phyloP scores from a whole-genome alignment of 2,113 vertebrate species.

The Nestor notabilis region DNA sequence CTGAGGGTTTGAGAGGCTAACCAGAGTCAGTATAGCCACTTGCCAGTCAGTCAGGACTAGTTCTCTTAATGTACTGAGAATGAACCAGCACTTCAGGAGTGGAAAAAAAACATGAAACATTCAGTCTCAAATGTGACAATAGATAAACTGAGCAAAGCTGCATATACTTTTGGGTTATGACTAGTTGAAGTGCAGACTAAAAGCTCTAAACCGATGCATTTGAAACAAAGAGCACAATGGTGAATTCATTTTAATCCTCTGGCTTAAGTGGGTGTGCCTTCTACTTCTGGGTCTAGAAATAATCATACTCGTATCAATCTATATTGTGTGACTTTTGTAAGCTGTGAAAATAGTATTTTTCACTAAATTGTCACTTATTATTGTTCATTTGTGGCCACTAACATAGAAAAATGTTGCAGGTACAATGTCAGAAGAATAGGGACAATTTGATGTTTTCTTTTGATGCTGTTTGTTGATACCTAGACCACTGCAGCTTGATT shows the following conservation, averaged over 20 bases:
- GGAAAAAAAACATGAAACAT: constrained; percentile 38
- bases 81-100: constrained; percentile 57
- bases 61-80: constrained; percentile 63
- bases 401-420: constrained; percentile 85
- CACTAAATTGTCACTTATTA: constrained; percentile 92
- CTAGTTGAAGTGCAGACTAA: constrained; percentile 65
- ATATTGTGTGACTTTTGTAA: constrained; percentile 85
- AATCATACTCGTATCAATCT: constrained; percentile 85
- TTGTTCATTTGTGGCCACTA: constrained; percentile 91
- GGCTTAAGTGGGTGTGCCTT: constrained; percentile 74
- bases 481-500: constrained; percentile 99
- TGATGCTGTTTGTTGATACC: constrained; percentile 99
- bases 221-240: constrained; percentile 71
- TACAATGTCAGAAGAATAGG: constrained; percentile 96
- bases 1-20: constrained; percentile 41
- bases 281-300: constrained; percentile 74
- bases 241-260: constrained; percentile 79
- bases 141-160: constrained; percentile 68
- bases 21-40: constrained; percentile 39
- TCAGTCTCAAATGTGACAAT: constrained; percentile 39
- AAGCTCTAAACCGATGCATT: constrained; percentile 62
- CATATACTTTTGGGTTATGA: constrained; percentile 52
- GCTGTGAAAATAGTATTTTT: constrained; percentile 86
- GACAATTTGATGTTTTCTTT: constrained; percentile 97
- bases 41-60: constrained; percentile 59